These are phyloP conservation scores for Chamaetylas fuelleborni DNA, from an alignment of 2,113 vertebrate species.

Conservation along the genomic window DNA sequence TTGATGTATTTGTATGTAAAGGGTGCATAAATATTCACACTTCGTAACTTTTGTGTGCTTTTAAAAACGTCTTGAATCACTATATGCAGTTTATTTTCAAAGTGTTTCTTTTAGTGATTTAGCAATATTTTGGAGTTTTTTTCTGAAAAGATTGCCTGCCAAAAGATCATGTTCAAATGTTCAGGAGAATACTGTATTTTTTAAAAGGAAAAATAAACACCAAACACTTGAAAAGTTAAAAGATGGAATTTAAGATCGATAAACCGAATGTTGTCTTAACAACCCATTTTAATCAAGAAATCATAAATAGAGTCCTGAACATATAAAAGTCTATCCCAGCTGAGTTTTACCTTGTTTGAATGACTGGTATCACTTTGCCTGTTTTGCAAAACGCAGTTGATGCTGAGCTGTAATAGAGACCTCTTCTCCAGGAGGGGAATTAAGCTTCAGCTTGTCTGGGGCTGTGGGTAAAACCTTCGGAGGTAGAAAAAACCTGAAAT, in stretches of 20 bases:
- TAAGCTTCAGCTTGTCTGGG: background rate
- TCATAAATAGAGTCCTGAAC: background rate
- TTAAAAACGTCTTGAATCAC: background rate
- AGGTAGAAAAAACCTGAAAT: background rate
- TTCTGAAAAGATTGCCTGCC: background rate
- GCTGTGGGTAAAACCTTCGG: background rate
- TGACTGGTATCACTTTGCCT: background rate
- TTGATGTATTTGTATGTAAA: background rate
- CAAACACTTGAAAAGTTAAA: background rate
- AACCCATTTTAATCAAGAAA: background rate
- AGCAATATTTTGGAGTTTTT: background rate
- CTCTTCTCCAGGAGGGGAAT: background rate
- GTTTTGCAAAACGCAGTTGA: rapidly evolving
- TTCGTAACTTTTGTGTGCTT: background rate
- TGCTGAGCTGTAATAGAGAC: rapidly evolving
- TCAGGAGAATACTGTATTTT: background rate
- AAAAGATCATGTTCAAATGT: background rate
- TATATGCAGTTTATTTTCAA: background rate
- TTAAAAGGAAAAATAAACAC: background rate
- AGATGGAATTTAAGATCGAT: background rate
- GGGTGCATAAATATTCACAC: background rate
- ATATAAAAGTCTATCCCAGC: background rate
- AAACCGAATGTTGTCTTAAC: background rate
- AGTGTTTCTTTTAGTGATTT: background rate
- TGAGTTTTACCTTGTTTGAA: background rate